Conservation (phyloP, 2,888 invertebrate genomes). For the Meghimatium bilineatum region DNA sequence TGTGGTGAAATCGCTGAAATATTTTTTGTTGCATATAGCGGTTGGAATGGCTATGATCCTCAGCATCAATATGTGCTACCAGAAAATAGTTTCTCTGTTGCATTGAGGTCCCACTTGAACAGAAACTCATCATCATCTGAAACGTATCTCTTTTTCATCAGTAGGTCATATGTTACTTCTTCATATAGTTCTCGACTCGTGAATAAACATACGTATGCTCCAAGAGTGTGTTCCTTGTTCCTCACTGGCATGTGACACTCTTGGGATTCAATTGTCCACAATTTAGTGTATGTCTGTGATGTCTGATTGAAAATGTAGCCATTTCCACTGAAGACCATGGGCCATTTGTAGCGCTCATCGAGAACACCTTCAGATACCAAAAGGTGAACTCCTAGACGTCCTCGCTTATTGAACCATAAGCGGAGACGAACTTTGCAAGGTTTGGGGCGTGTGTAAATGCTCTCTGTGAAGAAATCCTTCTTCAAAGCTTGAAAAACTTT, state of each 20-base stretch:
- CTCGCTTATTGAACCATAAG: neutral
- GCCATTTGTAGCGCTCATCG: conserved; percentile 14
- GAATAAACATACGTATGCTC: neutral
- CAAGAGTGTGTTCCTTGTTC: neutral
- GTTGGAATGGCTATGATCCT: neutral
- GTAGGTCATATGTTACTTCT: conserved; percentile 15
- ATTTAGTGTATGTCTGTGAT: neutral
- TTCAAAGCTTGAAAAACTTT: neutral
- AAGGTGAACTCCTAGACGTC: conserved; percentile 12
- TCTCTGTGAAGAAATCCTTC: neutral
- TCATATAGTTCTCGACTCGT: neutral
- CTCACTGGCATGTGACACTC: neutral
- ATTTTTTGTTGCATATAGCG: neutral
- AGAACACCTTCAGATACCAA: conserved; percentile 3
- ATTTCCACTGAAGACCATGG: neutral
- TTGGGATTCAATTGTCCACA: neutral
- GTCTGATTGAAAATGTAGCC: conserved; percentile 5
- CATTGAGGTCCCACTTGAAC: neutral
- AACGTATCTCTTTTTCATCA: conserved; percentile 5
- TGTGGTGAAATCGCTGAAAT: too few species aligned
- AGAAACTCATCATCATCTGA: neutral
- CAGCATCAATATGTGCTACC: too few species aligned
- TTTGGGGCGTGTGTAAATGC: neutral
- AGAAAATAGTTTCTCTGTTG: too few species aligned
- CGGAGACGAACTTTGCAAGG: conserved; percentile 15